Evolutionary conservation across 2,113 vertebrate species (phyloP), one percentile per base, ranked within the genome.

Genomic region (Oreotrochilus melanogaster): DNA sequence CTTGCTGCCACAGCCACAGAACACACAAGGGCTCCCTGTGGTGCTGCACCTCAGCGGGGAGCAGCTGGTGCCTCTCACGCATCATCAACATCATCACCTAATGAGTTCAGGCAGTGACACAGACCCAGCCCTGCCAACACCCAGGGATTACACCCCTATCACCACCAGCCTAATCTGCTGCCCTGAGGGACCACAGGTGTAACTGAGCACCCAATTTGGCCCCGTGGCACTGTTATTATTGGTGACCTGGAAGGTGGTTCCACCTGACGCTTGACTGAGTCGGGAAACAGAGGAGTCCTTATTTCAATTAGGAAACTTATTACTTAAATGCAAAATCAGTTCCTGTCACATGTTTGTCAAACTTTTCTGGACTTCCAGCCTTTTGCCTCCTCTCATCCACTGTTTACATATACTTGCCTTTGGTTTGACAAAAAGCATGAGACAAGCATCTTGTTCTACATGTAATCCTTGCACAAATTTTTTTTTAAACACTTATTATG

Each of bases 11-110:
- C 71, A 67, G 30, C 5, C 17, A 18, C 19, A 0, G 1, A 37
- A 37, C 0, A 0, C 0, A 1, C 0, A 0, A 75, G 18, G 15
- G 14, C 50, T 2, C 14, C 31, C 0, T 1, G 28, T 60, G 51
- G 28, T 60, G 51, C 57, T 6, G 2, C 78, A 31, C 10, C 54
- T 74, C 3, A 0, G 16, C 3, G 1, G 50, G 60, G 33, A 89
- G 66, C 90, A 88, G 66, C 33, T 78, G 92, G 35, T 70, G 70
- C 79, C 47, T 86, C 54, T 78, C 70, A 33, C 15, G 8, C 50
- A 1, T 57, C 88, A 75, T 35, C 78, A 80, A 53, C 60, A 62
- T 64, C 48, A 79, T 54, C 0, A 0, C 2, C 1, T 58, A 79
- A 92, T 80, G 80, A 86, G 39, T 57, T 22, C 45, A 27, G 93